Evolutionary conservation across 2,113 vertebrate genomes (phyloP), one percentile per base, ranked within the genome.

Genomic region (Tetrao urogallus): DNA sequence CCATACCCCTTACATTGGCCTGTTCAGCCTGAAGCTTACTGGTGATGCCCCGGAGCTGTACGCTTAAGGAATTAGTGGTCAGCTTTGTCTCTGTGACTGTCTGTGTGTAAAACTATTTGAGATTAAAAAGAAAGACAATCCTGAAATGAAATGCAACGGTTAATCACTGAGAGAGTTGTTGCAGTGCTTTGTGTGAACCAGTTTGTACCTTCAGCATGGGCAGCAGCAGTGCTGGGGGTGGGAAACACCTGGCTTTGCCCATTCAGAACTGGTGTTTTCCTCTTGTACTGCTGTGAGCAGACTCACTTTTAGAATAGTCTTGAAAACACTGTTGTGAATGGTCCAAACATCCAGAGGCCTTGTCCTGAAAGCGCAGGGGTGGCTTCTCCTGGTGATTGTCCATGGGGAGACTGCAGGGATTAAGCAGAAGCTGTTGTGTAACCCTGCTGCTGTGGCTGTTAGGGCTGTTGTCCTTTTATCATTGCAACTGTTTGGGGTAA

Each of bases 401-500:
- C 20, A 1, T 43, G 28, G 54, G 11, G 28, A 38, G 42, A 11
- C 74, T 4, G 0, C 48, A 45, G 86, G 71, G 52, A 8, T 64
- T 61, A 17, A 22, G 17, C 57, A 17, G 57, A 24, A 61, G 67
- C 25, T 13, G 6, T 84, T 91, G 86, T 78, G 61, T 38, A 28
- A 42, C 7, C 0, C 45, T 45, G 60, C 6, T 45, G 60, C 6
- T 45, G 10, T 1, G 4, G 21, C 56, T 83, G 27, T 40, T 80
- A n/a, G 79, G 25, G 36, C 69, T 38, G 30, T 17, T 89, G 87
- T 86, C 87, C 92, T 96, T 95, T 93, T 69, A 60, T 82, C 93
- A 60, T 79, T 89, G 85, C 32, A 48, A 74, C 54, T 84, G 67
- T 93, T 89, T 43, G 65, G 71, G 82, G 78, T 90, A 93, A 94